Evolutionary conservation across 2,888 invertebrate genomes (phyloP).

Genomic region (Vannuccia rotundouncinata): DNA sequence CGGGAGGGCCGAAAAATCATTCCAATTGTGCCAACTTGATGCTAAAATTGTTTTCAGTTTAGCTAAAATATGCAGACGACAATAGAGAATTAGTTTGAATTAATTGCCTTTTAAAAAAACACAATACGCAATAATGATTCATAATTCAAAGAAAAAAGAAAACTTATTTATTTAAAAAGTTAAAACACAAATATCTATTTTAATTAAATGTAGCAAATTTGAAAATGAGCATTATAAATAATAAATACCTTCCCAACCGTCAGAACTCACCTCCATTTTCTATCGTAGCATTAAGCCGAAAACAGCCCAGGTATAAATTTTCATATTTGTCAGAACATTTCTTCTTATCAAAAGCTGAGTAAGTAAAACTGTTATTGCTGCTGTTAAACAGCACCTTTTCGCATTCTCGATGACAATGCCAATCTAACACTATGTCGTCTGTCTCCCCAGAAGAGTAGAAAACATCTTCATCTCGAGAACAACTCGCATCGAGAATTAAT

Average conservation of each 20-base stretch:
- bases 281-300: neutral
- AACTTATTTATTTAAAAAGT: too few species aligned
- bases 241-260: too few species aligned
- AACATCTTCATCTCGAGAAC: constrained; percentile 6
- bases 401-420: constrained; percentile 21
- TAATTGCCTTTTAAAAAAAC: too few species aligned
- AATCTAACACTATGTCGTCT: neutral
- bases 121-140: too few species aligned
- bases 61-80: too few species aligned
- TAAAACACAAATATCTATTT: too few species aligned
- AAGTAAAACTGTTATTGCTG: neutral
- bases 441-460: constrained; percentile 21
- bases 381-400: neutral
- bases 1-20: neutral
- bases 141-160: too few species aligned
- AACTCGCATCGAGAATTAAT: neutral
- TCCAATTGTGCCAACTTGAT: neutral
- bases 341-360: neutral
- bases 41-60: neutral
- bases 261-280: neutral
- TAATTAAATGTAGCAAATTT: too few species aligned
- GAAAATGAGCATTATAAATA: too few species aligned
- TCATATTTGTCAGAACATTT: neutral
- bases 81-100: too few species aligned
- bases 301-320: neutral